phyloP scores from a whole-genome alignment of 1,140 invertebrate genomes.

The Cataglyphis hispanica region DNA sequence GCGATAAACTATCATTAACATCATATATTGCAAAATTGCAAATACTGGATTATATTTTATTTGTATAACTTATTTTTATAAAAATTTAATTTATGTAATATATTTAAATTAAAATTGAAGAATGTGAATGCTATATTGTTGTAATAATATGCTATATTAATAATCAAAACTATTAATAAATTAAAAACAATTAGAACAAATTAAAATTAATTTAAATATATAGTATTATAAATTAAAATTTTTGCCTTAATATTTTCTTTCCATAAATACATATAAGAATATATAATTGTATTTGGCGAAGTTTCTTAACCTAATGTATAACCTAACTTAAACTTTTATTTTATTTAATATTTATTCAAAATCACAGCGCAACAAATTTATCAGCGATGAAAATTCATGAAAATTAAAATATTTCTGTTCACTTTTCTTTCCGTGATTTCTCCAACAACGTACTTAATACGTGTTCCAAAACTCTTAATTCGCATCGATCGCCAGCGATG shows the following conservation, averaged over 20 bases:
- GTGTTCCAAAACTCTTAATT: background rate
- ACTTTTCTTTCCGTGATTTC: background rate
- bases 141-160: background rate
- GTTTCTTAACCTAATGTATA: conserved; percentile 10
- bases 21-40: conserved; percentile 4
- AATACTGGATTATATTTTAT: background rate
- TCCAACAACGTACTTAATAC: background rate
- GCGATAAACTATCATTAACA: background rate
- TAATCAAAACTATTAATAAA: background rate
- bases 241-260: background rate
- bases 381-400: background rate
- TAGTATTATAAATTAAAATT: background rate
- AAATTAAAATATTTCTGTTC: background rate
- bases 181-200: background rate
- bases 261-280: background rate
- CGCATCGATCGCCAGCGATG: background rate
- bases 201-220: background rate
- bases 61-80: background rate
- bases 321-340: background rate
- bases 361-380: background rate
- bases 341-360: conserved; percentile 15
- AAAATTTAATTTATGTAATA: background rate
- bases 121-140: background rate
- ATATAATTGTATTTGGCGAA: background rate
- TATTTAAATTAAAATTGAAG: background rate